phyloP scores from a whole-genome alignment of 2,113 vertebrate genomes.

The Siphamia tubifer region DNA sequence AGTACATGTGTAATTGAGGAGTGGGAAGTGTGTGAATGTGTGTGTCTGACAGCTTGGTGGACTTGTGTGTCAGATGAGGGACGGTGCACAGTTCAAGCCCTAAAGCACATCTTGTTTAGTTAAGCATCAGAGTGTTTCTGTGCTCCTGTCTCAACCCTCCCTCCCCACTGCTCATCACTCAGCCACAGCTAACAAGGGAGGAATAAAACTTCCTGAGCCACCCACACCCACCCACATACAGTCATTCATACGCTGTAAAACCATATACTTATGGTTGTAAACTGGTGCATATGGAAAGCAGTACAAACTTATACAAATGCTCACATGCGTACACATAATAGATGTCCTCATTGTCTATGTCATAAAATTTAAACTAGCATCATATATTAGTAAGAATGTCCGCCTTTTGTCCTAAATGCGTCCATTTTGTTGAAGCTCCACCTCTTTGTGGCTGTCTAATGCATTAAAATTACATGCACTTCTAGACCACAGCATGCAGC shows the following conservation, averaged over 20 bases:
- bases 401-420: not conserved
- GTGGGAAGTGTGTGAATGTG: constrained; percentile 2
- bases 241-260: not conserved
- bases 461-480: not conserved
- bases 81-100: constrained; percentile 15
- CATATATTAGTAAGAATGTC: not conserved
- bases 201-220: constrained; percentile 23
- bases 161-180: constrained; percentile 36
- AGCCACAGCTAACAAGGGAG: constrained; percentile 32
- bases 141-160: constrained; percentile 7
- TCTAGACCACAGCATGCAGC: not conserved
- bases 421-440: not conserved
- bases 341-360: constrained; percentile 45
- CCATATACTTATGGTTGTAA: not conserved
- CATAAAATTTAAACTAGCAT: constrained; percentile 5
- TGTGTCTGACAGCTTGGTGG: constrained; percentile 6
- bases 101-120: constrained; percentile 26
- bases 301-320: not conserved
- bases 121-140: constrained; percentile 13
- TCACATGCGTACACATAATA: constrained; percentile 23
- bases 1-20: constrained; percentile 8
- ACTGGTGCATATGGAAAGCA: not conserved
- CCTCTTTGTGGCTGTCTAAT: not conserved
- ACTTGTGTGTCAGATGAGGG: constrained; percentile 23
- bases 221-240: not conserved